phyloP scores from a whole-genome alignment of 1,140 invertebrate species.

The Trinorchestia longiramus region DNA sequence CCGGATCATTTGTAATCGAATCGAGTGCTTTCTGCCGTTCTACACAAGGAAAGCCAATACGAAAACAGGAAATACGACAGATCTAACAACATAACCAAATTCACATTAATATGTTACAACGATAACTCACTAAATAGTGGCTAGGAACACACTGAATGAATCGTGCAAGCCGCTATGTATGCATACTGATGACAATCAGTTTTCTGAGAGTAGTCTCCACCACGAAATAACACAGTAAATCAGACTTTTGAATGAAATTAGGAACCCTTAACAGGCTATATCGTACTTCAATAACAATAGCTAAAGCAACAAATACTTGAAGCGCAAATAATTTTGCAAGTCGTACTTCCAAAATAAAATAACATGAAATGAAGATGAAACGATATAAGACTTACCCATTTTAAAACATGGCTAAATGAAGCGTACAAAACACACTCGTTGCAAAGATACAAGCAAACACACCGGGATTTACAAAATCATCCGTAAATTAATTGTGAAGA shows the following conservation, averaged over 20 bases:
- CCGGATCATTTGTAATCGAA: too few relatives aligned
- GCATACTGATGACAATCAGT: not conserved
- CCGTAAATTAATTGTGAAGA: not conserved
- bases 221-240: not conserved
- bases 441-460: not conserved
- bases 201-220: not conserved
- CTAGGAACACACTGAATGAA: not conserved
- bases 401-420: not conserved
- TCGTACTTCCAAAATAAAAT: not conserved
- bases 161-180: not conserved
- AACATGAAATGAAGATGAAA: not conserved
- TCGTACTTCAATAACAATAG: not conserved
- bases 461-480: not conserved
- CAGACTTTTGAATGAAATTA: too few relatives aligned
- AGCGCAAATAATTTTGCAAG: not conserved
- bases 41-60: too few relatives aligned
- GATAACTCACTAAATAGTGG: not conserved
- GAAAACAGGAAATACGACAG: not conserved
- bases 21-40: too few relatives aligned
- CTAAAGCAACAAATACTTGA: not conserved
- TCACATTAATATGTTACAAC: not conserved
- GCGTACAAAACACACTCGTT: not conserved
- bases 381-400: not conserved
- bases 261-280: not conserved
- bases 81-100: not conserved